Conservation (phyloP, 2,113 vertebrate genomes). For the Semicossyphus pulcher region DNA sequence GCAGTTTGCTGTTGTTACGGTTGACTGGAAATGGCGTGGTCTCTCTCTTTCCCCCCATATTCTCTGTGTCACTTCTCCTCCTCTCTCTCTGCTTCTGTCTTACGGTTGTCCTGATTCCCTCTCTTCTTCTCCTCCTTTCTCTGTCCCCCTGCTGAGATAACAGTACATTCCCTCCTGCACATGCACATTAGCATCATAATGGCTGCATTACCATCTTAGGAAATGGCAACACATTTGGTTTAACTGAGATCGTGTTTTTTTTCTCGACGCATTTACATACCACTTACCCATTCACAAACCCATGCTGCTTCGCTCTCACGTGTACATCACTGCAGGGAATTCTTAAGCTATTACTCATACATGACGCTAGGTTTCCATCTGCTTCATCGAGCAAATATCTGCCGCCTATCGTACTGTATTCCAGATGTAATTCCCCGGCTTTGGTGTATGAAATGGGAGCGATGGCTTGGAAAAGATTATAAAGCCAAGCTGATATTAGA, state of each 20-base stretch:
- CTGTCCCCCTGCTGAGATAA: conserved; percentile 53
- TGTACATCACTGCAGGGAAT: conserved; percentile 27
- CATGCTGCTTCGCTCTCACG: conserved; percentile 59
- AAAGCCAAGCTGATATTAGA: background rate
- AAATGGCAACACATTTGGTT: conserved; percentile 67
- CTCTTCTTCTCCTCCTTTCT: conserved; percentile 7
- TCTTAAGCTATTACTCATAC: conserved; percentile 24
- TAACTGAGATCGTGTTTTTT: conserved; percentile 50
- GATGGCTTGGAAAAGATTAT: conserved; percentile 7
- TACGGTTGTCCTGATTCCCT: conserved; percentile 24
- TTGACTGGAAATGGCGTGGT: conserved; percentile 76
- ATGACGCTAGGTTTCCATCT: conserved; percentile 21
- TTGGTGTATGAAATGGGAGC: conserved; percentile 24
- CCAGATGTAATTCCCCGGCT: conserved; percentile 27
- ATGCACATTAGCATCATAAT: conserved; percentile 73
- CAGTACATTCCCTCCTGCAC: conserved; percentile 58
- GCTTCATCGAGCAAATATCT: conserved; percentile 40
- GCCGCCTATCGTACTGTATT: conserved; percentile 20
- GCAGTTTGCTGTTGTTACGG: conserved; percentile 67
- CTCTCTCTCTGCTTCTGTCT: conserved; percentile 38
- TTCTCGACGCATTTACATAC: conserved; percentile 62
- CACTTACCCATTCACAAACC: conserved; percentile 49
- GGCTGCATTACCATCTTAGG: conserved; percentile 51
- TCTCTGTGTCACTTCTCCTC: conserved; percentile 43
- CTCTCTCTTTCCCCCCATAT: conserved; percentile 41